phyloP scores from a whole-genome alignment of 2,113 vertebrate species.

The Notothenia rossii region DNA sequence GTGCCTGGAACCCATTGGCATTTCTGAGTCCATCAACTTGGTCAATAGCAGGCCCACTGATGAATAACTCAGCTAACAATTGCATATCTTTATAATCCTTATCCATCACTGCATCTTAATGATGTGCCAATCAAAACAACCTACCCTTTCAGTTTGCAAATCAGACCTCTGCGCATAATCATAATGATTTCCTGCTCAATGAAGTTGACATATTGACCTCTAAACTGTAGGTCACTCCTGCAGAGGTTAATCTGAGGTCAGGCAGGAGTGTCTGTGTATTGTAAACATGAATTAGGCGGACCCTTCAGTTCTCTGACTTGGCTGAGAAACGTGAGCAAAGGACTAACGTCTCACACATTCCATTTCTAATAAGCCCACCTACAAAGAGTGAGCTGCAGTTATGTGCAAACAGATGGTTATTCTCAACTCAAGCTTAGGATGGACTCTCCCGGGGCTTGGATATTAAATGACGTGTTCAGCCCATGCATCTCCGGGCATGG shows the following conservation, averaged over 20 bases:
- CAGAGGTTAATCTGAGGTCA: conserved; percentile 63
- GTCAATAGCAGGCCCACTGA: conserved; percentile 18
- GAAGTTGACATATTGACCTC: conserved; percentile 40
- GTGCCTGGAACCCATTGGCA: not conserved
- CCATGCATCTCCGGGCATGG: conserved; percentile 14
- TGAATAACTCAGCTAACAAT: conserved; percentile 22
- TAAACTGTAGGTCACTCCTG: conserved; percentile 50
- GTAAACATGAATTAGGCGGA: conserved; percentile 47
- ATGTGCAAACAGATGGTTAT: conserved; percentile 70
- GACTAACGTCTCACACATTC: conserved; percentile 69
- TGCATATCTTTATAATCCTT: not conserved
- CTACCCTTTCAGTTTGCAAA: conserved; percentile 11
- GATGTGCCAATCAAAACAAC: not conserved
- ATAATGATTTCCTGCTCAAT: conserved; percentile 49
- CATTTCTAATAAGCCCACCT: conserved; percentile 71
- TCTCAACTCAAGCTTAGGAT: conserved; percentile 53
- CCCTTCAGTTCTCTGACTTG: conserved; percentile 28
- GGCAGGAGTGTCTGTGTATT: conserved; percentile 58
- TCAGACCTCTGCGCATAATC: conserved; percentile 25
- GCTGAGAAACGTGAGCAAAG: conserved; percentile 57
- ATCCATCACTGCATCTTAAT: not conserved
- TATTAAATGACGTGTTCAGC: conserved; percentile 54
- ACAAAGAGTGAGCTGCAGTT: conserved; percentile 62
- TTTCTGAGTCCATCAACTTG: conserved; percentile 3
- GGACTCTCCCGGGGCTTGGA: conserved; percentile 41